Evolutionary conservation across 2,797 vertebrate genomes (phyloP), one percentile per base, ranked within the genome.

Genomic region (Muscicapa striata): DNA sequence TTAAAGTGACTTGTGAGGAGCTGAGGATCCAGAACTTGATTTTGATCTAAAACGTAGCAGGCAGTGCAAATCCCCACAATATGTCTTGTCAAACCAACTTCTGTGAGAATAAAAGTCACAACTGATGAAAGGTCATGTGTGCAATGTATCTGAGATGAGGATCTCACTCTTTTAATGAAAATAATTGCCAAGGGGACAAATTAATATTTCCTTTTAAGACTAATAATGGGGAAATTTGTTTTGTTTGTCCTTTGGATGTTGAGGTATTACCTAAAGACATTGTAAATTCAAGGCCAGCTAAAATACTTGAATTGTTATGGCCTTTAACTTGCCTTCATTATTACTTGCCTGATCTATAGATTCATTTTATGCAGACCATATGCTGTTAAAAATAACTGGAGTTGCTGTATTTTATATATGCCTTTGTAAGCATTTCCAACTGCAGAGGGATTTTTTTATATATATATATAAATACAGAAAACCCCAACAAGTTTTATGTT

Each of bases 351-450:
- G 75, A 94, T 96, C 94, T 96, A 92, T 76, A 96, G 84, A 87
- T 97, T 92, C 76, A 82, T 96, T 97, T 96, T 97, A 97, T 96
- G 94, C 89, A 38, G 89, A 96, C 94, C 95, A 97, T 96, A 96
- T 96, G 94, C 85, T 97, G 91, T 89, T 95, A 95, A 93, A 97
- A 95, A 95, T 92, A 96, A 96, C 92, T 83, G 85, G 82, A 84
- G 45, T 94, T 94, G 73, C 81, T 95, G 91, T 93, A 92, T 96
- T 98, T 98, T 97, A 96, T 96, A 92, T 95, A 52, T 96, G 94
- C 91, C 92, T 92, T 94, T 96, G 84, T 97, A 97, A 97, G 96
- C 96, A 96, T 83, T 97, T 98, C 96, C 95, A 97, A 95, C 94
- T 95, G 89, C 93, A 97, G 93, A 95, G 38, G 88, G 89, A 84